These are phyloP conservation scores for Ylistrum balloti DNA, from an alignment of 1,140 invertebrate species.

Conservation along the genomic window DNA sequence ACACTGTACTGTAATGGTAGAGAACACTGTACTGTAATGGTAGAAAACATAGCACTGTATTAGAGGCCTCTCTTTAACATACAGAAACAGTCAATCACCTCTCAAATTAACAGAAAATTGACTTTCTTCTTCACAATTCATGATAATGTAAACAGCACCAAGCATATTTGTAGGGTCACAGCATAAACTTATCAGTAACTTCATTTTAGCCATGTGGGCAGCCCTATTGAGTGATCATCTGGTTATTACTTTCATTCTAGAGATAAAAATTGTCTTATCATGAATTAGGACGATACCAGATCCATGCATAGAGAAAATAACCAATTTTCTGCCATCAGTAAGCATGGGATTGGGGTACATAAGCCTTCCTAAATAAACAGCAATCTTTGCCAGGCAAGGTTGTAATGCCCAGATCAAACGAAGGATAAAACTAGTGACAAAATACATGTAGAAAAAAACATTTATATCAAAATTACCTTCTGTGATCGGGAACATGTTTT, in stretches of 20 bases:
- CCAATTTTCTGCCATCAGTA: conserved; percentile 38
- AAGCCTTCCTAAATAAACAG: neutral
- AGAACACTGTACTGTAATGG: too few relatives aligned
- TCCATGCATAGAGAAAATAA: neutral
- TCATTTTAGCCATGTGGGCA: too few relatives aligned
- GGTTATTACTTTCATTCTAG: neutral
- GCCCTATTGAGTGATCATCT: neutral
- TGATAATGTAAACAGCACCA: neutral
- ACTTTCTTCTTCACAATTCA: too few relatives aligned
- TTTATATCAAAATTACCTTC: too few relatives aligned
- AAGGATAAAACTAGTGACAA: neutral
- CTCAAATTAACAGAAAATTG: too few relatives aligned
- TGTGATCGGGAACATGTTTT: neutral
- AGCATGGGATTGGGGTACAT: neutral
- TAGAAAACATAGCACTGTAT: too few relatives aligned
- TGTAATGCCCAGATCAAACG: too few relatives aligned
- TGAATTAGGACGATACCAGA: neutral
- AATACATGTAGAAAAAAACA: neutral
- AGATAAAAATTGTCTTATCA: neutral
- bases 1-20: too few relatives aligned
- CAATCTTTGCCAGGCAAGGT: neutral
- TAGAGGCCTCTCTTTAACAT: too few relatives aligned
- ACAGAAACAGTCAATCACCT: too few relatives aligned
- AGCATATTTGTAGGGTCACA: neutral
- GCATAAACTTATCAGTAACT: neutral